Evolutionary conservation across 2,888 invertebrate species (phyloP).

Genomic region (Drepanosiphum platanoidis): DNA sequence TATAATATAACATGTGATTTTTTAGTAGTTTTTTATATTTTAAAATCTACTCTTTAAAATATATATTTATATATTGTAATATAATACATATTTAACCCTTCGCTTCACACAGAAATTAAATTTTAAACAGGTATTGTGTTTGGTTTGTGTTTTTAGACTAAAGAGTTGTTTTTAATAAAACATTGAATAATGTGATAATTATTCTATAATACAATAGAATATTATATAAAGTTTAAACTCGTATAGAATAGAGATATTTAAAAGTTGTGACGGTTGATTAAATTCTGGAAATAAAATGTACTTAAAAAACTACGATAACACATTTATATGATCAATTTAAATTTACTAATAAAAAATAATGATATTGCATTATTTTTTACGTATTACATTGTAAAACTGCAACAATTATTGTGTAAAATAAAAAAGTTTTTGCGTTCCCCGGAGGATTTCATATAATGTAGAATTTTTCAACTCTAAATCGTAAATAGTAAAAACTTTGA

Average conservation of each 20-base stretch:
- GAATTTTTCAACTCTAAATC: background rate
- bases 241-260: background rate
- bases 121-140: no score
- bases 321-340: background rate
- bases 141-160: no score
- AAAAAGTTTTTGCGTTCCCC: conserved; percentile 29
- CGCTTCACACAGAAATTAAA: no score
- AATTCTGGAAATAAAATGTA: background rate
- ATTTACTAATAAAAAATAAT: background rate
- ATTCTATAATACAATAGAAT: background rate
- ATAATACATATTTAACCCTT: no score
- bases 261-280: background rate
- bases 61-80: no score
- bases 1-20: no score
- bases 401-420: conserved; percentile 26
- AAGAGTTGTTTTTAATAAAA: no score
- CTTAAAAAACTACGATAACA: no score
- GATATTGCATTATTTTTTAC: background rate
- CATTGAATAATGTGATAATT: no score
- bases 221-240: no score
- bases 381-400: background rate
- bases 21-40: no score
- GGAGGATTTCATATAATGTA: conserved; percentile 4
- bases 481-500: conserved; percentile 22
- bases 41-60: no score